Evolutionary conservation across 2,888 invertebrate species (phyloP).

Genomic region (Abscondita cerata): DNA sequence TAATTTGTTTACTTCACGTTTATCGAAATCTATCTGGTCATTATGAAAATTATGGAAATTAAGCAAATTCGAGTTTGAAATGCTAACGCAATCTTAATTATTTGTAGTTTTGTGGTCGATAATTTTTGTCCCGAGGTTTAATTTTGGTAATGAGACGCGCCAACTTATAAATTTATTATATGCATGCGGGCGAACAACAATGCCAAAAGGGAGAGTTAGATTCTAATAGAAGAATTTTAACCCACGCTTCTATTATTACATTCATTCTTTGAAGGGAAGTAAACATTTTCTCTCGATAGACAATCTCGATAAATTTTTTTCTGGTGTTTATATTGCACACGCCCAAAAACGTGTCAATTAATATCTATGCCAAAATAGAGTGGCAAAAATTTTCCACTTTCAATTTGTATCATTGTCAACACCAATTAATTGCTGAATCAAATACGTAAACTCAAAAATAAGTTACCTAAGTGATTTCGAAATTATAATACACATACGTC

Average conservation of each 20-base stretch:
- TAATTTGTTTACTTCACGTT: slow-evolving; percentile 26
- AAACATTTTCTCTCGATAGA: too few relatives aligned
- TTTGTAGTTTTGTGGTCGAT: slow-evolving; percentile 14
- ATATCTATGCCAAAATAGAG: too few relatives aligned
- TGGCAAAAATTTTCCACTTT: too few relatives aligned
- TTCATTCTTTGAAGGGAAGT: not conserved
- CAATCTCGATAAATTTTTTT: too few relatives aligned
- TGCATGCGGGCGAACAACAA: slow-evolving; percentile 26
- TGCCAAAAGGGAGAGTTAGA: slow-evolving; percentile 14
- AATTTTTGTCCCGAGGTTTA: slow-evolving; percentile 16
- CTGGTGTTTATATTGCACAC: too few relatives aligned
- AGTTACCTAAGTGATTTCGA: too few relatives aligned
- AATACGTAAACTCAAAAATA: too few relatives aligned
- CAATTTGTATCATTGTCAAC: too few relatives aligned
- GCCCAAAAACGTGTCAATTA: too few relatives aligned
- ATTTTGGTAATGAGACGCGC: slow-evolving; percentile 34
- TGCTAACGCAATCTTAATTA: slow-evolving; percentile 13
- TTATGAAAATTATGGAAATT: slow-evolving; percentile 24
- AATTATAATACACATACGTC: too few relatives aligned
- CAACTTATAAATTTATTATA: slow-evolving; percentile 30
- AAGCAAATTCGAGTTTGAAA: slow-evolving; percentile 8
- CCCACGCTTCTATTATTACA: slow-evolving; percentile 9
- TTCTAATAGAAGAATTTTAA: not conserved
- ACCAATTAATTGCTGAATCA: too few relatives aligned
- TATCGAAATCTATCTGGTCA: slow-evolving; percentile 12